phyloP scores from a whole-genome alignment of 1,140 invertebrate species.

The Nebria ingens region DNA sequence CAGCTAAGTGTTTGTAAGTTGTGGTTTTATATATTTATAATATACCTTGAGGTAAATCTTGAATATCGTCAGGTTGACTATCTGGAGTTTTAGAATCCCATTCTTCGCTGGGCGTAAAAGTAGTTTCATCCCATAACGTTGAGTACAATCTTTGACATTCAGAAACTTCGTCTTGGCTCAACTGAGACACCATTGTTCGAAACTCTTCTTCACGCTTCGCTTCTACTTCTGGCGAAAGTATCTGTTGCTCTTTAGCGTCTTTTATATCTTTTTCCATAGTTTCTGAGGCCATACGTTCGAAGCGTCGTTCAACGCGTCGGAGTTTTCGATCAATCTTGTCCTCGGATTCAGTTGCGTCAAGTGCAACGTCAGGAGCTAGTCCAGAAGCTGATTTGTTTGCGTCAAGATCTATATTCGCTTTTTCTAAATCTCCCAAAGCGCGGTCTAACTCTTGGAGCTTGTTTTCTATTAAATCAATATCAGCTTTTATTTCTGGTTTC shows the following conservation, averaged over 20 bases:
- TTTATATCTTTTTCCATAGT: slow-evolving; percentile 25
- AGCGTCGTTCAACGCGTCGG: slow-evolving; percentile 43
- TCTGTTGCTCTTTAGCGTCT: slow-evolving; percentile 26
- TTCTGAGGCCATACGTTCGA: slow-evolving; percentile 44
- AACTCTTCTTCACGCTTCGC: slow-evolving; percentile 37
- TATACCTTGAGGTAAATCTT: slow-evolving; percentile 36
- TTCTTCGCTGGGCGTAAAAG: slow-evolving; percentile 35
- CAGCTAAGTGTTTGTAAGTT: neutral
- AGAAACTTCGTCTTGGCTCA: slow-evolving; percentile 39
- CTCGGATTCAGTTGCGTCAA: slow-evolving; percentile 13
- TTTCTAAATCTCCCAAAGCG: slow-evolving; percentile 29
- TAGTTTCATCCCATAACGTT: slow-evolving; percentile 37
- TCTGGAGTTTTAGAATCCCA: slow-evolving; percentile 34
- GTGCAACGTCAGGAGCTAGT: too few species aligned
- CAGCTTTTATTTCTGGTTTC: slow-evolving; percentile 21
- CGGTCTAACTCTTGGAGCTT: slow-evolving; percentile 32
- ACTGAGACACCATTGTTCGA: slow-evolving; percentile 37
- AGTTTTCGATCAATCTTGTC: slow-evolving; percentile 31
- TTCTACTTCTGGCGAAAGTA: slow-evolving; percentile 31
- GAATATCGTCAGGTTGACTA: slow-evolving; percentile 30
- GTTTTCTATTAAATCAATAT: slow-evolving; percentile 28
- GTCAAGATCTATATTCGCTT: slow-evolving; percentile 16
- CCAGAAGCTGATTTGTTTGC: neutral
- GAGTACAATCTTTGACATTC: slow-evolving; percentile 36
- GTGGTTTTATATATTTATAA: slow-evolving; percentile 7